Evolutionary conservation across 2,797 vertebrate species (phyloP), one percentile per base, ranked within the genome.

Genomic region (Amphiprion clarkii): DNA sequence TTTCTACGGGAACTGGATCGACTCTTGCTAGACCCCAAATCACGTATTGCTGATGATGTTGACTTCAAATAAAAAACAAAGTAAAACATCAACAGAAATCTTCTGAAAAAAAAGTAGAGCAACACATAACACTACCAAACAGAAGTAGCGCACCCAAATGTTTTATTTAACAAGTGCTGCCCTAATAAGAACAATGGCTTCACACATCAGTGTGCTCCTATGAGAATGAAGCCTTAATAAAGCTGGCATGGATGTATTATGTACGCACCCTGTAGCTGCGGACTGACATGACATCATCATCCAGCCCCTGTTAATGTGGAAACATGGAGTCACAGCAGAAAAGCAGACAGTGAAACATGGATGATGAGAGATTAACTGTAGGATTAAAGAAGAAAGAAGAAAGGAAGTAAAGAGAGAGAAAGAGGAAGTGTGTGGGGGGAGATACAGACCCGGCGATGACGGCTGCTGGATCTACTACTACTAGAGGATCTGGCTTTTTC

Each of bases 371-470:
- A 71, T 85, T 76, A 70, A 87, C 66, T 33, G 39, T 60, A 40
- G 44, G 21, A 83, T 80, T 88, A 77, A 79, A 74, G 82, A 23
- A 57, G 76, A 75, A 74, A 79, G 80, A 87, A 71, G 71, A 83
- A 68, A 68, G 71, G 69, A 90, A 89, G 80, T 46, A 48, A 16
- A 78, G 69, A 56, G 36, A 82, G 78, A 75, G 48, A 83, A 84
- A 78, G 68, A 77, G 86, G 79, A 83, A 87, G 76, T 75, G 85
- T 46, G 78, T 54, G 76, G 87, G 53, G 54, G 57, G 59, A 75
- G 89, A 92, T 96, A 99, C 97, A 95, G 95, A 99, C 97, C 98
- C 96, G 95, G 63, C 89, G 94, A 82, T 93, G 95, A 87, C 86
- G 93, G 86, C 75, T 95, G 93, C 93, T 95, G 91, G 96, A 93